Base-by-base conservation (phyloP, 2,113 vertebrate species). In the Platichthys stellatus region DNA sequence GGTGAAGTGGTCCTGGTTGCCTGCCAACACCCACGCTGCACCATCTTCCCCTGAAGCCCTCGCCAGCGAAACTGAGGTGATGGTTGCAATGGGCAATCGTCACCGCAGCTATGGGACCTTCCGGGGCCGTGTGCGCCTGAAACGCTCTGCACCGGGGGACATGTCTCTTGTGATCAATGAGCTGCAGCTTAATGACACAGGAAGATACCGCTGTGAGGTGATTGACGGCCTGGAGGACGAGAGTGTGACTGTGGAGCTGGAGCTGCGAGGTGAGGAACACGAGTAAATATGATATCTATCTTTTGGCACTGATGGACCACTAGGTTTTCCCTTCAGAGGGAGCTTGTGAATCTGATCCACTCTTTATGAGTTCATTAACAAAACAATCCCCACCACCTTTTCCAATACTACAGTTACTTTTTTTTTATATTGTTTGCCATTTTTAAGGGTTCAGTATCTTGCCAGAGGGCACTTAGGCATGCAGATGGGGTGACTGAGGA, bases 191-290 rank as follows among this genome's bases (percentile, higher is more conserved):
- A 94, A 95, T 45, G 97, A 99, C 28, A 94, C 91, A 0, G 97
- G 98, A 15, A 95, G 94, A 54, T 98, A 97, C 89, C 96, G 96
- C 53, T 99, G 98, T 0, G 97, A 99, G 88, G 95, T 99, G 86
- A 98, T 97, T 0, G 96, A 98, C 0, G 98, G 97, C 6, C 93
- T 99, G 88, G 98, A 99, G 87, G 97, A 98, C 0, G 95, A 96
- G 86, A 99, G 95, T 0, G 90, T 94, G 0, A 94, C 95, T 1
- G 95, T 99, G 76, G 96, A 98, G 15, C 93, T 99, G 66, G 94
- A 93, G 82, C 89, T 99, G 72, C 84, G 92, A 86, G 97, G 98
- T 98, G 82, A 74, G 72, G 23, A 23, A 17, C 11, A 8, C 20
- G 0, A 49, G 17, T 13, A 43, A 12, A 43, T 43, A 13, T 3